Evolutionary conservation across 2,113 vertebrate species (phyloP), one percentile per base, ranked within the genome.

Genomic region (Malurus melanocephalus): DNA sequence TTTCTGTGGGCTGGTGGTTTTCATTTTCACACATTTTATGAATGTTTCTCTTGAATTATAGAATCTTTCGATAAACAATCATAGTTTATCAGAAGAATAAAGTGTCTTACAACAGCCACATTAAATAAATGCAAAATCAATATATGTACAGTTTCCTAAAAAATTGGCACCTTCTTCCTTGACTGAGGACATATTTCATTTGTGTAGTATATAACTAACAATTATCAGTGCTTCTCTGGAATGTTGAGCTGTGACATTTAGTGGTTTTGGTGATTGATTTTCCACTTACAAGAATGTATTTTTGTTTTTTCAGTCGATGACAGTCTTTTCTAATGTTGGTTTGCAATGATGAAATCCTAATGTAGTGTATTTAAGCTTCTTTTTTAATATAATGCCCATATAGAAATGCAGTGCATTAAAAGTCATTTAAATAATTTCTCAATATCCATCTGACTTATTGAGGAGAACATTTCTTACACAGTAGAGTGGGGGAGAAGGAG

Each of bases 101-200:
- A 98, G 96, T 97, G 94, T 97, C 97, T 96, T 97, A 94, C 95
- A 96, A 96, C 95, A 95, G 95, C 95, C 93, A 89, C 89, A 95
- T 98, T 98, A 97, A 98, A 98, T 96, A 97, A 97, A 98, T 97
- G 96, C 97, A 97, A 98, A 98, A 97, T 98, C 97, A 97, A 98
- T 98, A 96, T 97, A 97, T 97, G 97, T 98, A 97, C 96, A 96
- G 97, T 97, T 97, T 97, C 94, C 95, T 96, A 96, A 97, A 98
- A 97, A 96, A 94, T 96, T 95, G 95, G 97, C 94, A 96, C 95
- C 97, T 95, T 95, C 96, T 97, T 97, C 95, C 95, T 94, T 66
- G 69, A 88, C 94, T 94, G 55, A 88, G 94, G 72, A 92, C 93
- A 97, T 97, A 93, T 13, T 97, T 98, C 96, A 98, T 97, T 93